Conservation (phyloP, 2,113 vertebrate genomes). For the Notiomystis cincta region DNA sequence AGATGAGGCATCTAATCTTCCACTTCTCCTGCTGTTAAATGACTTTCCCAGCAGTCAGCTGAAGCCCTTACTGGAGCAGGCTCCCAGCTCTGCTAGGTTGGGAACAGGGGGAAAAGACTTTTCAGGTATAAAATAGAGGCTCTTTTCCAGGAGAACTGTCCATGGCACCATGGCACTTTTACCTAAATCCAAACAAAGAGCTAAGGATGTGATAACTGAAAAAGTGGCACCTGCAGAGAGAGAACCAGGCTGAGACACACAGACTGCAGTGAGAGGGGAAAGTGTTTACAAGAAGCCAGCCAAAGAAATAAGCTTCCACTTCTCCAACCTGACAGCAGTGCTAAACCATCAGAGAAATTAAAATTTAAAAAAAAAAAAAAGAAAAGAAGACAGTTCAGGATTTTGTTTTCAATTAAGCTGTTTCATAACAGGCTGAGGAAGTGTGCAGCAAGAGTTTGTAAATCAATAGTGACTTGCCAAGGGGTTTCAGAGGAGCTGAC, state of each 20-base stretch:
- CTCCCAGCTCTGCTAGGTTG: background rate
- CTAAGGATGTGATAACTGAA: background rate
- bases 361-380: rapidly evolving
- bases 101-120: background rate
- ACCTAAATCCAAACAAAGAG: background rate
- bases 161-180: rapidly evolving
- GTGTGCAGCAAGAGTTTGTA: background rate
- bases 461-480: background rate
- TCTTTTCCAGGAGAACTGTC: background rate
- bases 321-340: background rate
- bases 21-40: background rate
- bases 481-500: background rate
- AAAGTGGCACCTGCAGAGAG: background rate
- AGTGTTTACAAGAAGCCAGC: background rate
- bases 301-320: background rate
- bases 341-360: background rate
- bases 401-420: slow-evolving; percentile 20
- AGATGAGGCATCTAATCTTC: background rate
- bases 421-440: background rate
- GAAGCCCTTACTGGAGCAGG: background rate
- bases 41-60: background rate
- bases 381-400: background rate
- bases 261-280: background rate
- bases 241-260: background rate
- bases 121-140: background rate